These are phyloP conservation scores for Blera fallax DNA, from an alignment of 2,888 invertebrate species.

Conservation along the genomic window DNA sequence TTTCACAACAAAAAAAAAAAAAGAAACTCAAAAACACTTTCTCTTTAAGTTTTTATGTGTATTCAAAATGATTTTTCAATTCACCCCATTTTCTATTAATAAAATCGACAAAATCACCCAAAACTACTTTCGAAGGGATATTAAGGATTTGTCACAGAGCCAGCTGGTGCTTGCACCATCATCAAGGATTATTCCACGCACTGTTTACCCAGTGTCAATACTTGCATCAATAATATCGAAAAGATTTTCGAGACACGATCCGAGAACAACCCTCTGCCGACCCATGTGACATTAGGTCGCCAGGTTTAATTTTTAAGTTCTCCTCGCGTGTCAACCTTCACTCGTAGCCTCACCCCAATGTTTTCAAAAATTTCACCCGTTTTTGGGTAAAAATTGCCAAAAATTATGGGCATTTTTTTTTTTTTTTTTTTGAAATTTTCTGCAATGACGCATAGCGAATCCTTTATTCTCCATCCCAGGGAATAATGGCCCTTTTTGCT, in stretches of 20 bases:
- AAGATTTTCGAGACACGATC: slow-evolving; percentile 29
- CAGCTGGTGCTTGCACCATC: slow-evolving; percentile 57
- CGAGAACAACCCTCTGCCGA: slow-evolving; percentile 41
- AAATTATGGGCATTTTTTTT: slow-evolving; percentile 50
- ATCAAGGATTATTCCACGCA: slow-evolving; percentile 40
- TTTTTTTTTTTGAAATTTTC: slow-evolving; percentile 40
- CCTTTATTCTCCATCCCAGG: slow-evolving; percentile 29
- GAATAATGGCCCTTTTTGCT: slow-evolving; percentile 59
- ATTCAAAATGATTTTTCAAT: slow-evolving; percentile 54
- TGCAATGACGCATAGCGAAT: slow-evolving; percentile 71
- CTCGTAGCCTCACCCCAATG: slow-evolving; percentile 4
- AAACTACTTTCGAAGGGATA: slow-evolving; percentile 24
- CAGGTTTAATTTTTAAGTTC: slow-evolving; percentile 71
- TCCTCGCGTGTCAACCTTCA: slow-evolving; percentile 72
- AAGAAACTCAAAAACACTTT: slow-evolving; percentile 34
- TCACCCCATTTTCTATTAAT: slow-evolving; percentile 56
- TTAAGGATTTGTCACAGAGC: slow-evolving; percentile 63
- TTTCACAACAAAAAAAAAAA: slow-evolving; percentile 20
- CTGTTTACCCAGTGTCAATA: slow-evolving; percentile 65
- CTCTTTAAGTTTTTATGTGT: slow-evolving; percentile 28
- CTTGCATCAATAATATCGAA: slow-evolving; percentile 12
- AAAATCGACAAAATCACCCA: slow-evolving; percentile 67
- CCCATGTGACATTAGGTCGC: slow-evolving; percentile 66
- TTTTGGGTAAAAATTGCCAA: slow-evolving; percentile 76
- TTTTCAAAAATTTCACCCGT: slow-evolving; percentile 65